These are phyloP conservation scores for Chydorus sphaericus DNA, from an alignment of 2,888 invertebrate species.

Conservation along the genomic window DNA sequence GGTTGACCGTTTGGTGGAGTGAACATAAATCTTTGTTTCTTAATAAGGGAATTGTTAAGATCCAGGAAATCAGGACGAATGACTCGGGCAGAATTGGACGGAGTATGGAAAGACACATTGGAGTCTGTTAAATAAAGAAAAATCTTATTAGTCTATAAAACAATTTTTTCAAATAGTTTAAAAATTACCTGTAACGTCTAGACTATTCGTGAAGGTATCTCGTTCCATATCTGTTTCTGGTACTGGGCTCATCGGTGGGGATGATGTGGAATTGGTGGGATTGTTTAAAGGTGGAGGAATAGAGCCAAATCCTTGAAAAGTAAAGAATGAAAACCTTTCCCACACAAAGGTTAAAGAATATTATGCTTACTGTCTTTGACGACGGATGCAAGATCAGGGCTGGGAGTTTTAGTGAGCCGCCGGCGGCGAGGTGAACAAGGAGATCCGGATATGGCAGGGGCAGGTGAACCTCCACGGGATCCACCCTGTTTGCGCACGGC, in stretches of 20 bases:
- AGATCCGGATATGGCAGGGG: constrained; percentile 7
- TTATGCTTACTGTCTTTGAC: constrained; percentile 23
- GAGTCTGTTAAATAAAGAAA: background rate
- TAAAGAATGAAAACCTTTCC: background rate
- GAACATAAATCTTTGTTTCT: constrained; percentile 19
- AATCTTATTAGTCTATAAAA: constrained; percentile 10
- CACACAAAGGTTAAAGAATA: background rate
- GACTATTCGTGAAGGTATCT: background rate
- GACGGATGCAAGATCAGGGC: constrained; percentile 24
- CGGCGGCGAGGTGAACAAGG: constrained; percentile 24
- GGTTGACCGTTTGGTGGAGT: constrained; percentile 19
- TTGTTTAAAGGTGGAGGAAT: background rate
- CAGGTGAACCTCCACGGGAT: constrained; percentile 11
- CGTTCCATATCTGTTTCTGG: constrained; percentile 8
- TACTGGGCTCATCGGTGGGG: constrained; percentile 4
- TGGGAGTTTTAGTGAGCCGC: constrained; percentile 23
- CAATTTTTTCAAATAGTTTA: background rate
- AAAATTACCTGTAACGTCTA: constrained; percentile 7
- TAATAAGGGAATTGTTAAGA: constrained; percentile 38
- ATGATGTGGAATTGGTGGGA: background rate
- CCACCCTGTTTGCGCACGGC: constrained; percentile 50
- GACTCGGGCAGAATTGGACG: constrained; percentile 20
- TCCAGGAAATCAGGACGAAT: constrained; percentile 45
- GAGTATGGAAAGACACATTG: constrained; percentile 4
- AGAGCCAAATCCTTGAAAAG: constrained; percentile 5